Base-by-base conservation (phyloP, 2,888 invertebrate genomes). In the Cephus rjabovi region DNA sequence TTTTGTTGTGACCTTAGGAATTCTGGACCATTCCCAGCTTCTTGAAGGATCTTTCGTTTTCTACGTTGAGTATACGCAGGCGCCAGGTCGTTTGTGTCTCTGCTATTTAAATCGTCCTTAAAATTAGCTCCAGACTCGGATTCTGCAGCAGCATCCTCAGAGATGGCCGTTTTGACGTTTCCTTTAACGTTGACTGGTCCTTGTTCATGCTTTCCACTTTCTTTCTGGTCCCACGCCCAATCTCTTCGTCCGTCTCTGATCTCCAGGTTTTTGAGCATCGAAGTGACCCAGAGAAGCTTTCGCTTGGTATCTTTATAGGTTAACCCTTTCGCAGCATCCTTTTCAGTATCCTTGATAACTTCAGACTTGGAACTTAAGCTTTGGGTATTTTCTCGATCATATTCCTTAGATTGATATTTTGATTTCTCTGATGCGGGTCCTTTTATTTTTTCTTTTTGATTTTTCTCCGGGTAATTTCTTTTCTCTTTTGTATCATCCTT, bases 211-310 rank as follows among this genome's bases (percentile, higher is more conserved):
- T 75, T 77, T 35, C 69, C 70, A 69, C 33, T 35, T 15, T 68
- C 37, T 35, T 77, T 77, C 31, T 74, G 74, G 35, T 77, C 74
- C 77, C 74, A 77, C 11, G 35, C 69, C 12, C 74, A 77, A 12
- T 77, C 77, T 15, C 74, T 30, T 12, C 74, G 37, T 33, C 74
- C 77, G 74, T 77, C 74, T 30, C 77, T 71, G 23, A 71, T 71
- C 71, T 71, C 71, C 0, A n/a, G 70, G 4, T 12, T 15, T 56
- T 35, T n/a, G 9, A 35, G 56, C n/a, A 30, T 73, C 75, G 12
- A 74, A 31, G 30, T 74, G 12, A 74, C 30, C 77, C 75, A 78
- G n/a, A 78, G 69, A 15, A 78, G 69, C 34, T 78, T 78, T 3
- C 77, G 34, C 23, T 74, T 69, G 1, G 30, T 74, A 34, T 75